Percentiles rank a stretch among this genome's conserved stretches.
These are phyloP conservation scores for Galleria mellonella DNA, from an alignment of 1,140 invertebrate genomes.

Conservation along the genomic window DNA sequence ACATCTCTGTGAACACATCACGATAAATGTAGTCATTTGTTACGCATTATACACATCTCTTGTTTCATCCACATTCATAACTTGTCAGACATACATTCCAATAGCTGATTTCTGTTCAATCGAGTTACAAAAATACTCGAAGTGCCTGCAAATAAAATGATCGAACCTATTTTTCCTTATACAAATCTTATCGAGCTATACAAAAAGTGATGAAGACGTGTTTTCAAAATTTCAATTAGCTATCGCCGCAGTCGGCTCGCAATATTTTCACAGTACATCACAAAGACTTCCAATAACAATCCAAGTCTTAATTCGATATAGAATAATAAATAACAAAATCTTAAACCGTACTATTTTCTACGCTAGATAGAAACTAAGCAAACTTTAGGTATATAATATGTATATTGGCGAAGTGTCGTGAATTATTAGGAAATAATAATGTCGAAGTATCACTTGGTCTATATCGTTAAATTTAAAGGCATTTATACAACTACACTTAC, in stretches of 20 bases:
- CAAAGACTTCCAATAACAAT: constrained; percentile 42
- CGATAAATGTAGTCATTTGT: no score
- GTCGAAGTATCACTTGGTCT: no score
- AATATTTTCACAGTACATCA: constrained; percentile 32
- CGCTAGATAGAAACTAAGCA: constrained; percentile 61
- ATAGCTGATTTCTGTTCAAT: no score
- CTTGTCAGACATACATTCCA: no score
- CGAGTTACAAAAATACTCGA: no score
- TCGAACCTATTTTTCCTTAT: background rate
- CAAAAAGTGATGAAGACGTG: background rate
- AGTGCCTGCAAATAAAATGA: no score
- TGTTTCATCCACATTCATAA: no score
- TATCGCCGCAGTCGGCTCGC: background rate
- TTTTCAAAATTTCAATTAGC: background rate
- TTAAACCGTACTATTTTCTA: constrained; percentile 47
- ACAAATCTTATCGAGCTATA: constrained; percentile 3
- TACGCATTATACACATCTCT: no score
- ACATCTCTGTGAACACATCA: no score
- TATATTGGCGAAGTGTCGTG: constrained; percentile 41
- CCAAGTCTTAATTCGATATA: constrained; percentile 55
- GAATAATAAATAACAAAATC: constrained; percentile 66
- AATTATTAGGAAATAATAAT: no score
- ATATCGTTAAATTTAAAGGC: no score
- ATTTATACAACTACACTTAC: no score
- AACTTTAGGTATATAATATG: constrained; percentile 30